Evolutionary conservation across 2,888 invertebrate species (phyloP), one percentile per base, ranked within the genome.

Genomic region (Lasioglossum morio): DNA sequence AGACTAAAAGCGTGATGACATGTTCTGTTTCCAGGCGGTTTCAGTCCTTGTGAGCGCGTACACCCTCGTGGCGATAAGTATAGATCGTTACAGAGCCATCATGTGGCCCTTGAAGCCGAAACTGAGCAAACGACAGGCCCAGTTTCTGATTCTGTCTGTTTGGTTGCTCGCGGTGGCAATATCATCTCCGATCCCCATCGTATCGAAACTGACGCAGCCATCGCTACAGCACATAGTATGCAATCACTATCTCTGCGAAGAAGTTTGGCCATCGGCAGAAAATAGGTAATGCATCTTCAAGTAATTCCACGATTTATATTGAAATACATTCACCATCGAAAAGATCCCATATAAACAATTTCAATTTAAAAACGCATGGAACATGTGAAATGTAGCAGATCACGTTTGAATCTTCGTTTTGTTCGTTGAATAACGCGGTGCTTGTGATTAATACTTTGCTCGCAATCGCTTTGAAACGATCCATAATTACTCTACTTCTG

Each of bases 41-140:
- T 97, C 98, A 19, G 98, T 98, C 87, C 96, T 98, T 89, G 98
- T 98, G 84, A 98, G 98, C 93, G 98, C 98, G 4, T 99, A 98
- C 94, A 99, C 99, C 0, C 95, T 99, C 92, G 97, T 99, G 48
- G 98, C 98, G 60, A 98, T 99, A 94, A 98, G 98, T 89, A 96
- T 98, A 79, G 99, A 99, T 95, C 97, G 98, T 30, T 99, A 98
- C 93, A 97, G 98, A 95, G 98, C 98, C 77, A 98, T 99, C 86
- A 97, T 98, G 97, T 97, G 98, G 96, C 99, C 99, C 0, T 95
- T 99, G 79, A 96, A 97, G 90, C 98, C 98, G 0, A 96, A 98
- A 66, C 96, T 98, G 93, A 97, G 98, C 37, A 98, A 97, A 93
- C 96, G 96, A 57, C 96, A 96, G 27, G 97, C 98, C 0, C 97